Base-by-base conservation (phyloP, 2,113 vertebrate genomes). In the Ammodytes marinus region DNA sequence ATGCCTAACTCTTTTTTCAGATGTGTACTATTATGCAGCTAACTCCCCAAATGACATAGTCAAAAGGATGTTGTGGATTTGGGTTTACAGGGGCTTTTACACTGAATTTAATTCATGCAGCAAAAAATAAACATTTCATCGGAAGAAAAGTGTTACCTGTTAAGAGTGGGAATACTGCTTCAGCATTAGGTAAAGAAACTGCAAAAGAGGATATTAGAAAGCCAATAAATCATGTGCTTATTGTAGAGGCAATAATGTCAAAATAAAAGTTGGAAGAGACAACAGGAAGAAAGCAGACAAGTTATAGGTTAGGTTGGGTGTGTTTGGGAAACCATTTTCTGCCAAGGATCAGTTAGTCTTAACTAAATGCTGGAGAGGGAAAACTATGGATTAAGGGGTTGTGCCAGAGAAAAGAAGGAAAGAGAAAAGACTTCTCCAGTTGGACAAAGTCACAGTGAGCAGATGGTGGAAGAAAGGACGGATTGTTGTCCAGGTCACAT, bases 121-220 rank as follows among this genome's bases (percentile, higher is more conserved):
- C 4, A 5, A 43, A 8, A n/a, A 47, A 46, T 55, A 7, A 27
- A 12, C 11, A 39, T 27, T 71, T 43, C 12, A 52, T 13, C 8
- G 1, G 2, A 39, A 12, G 14, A 2, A 39, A 67, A 67, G 11
- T 2, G 0, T 91, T 92, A 95, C 95, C 95, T 95, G 86, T 74
- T 79, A 37, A 27, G 78, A 58, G 40, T 58, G 49, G 4, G 74
- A 83, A 69, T 6, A 43, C 80, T 8, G 76, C 76, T n/a, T 80
- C 83, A 47, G 80, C 71, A 9, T 94, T 90, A 95, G 78, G 93
- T 94, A 78, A 95, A 95, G 87, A 96, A 94, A 80, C 95, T 95
- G 73, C 42, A 86, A 74, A 59, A 83, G 47, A 70, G 42, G 13
- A 88, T 46, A 72, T 60, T 54, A 43, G 67, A 49, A 55, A 40